Conservation (phyloP, 1,140 invertebrate species). For the Formica selysi region DNA sequence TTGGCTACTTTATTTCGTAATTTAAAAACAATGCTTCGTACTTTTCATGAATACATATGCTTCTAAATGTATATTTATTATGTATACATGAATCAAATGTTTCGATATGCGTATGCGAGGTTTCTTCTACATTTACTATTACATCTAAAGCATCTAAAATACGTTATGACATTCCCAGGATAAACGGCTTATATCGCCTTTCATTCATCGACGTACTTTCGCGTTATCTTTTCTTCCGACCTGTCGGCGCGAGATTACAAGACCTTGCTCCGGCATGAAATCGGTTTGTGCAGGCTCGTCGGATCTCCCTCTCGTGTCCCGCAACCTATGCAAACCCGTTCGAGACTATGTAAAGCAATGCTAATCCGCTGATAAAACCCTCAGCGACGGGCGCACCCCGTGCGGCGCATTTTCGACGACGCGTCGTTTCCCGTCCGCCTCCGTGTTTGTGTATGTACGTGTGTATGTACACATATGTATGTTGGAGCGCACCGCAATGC, state of each 20-base stretch:
- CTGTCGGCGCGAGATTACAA: conserved; percentile 70
- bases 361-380: conserved; percentile 85
- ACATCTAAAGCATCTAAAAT: background rate
- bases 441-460: background rate
- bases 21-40: background rate
- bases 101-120: background rate
- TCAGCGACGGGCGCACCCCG: conserved; percentile 67
- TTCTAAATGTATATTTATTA: background rate
- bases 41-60: background rate
- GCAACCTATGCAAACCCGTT: conserved; percentile 82
- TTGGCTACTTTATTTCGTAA: background rate
- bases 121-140: background rate
- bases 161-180: conserved; percentile 1
- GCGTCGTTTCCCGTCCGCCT: conserved; percentile 48
- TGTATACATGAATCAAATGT: background rate
- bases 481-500: conserved; percentile 68
- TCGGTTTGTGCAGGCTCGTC: conserved; percentile 74
- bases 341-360: conserved; percentile 85
- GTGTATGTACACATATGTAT: background rate
- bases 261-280: conserved; percentile 62
- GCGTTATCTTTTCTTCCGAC: conserved; percentile 34
- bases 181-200: conserved; percentile 46
- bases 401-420: conserved; percentile 60
- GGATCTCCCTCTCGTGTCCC: conserved; percentile 42
- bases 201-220: conserved; percentile 45